phyloP scores from a whole-genome alignment of 2,797 vertebrate genomes.

The Sarcophilus harrisii region DNA sequence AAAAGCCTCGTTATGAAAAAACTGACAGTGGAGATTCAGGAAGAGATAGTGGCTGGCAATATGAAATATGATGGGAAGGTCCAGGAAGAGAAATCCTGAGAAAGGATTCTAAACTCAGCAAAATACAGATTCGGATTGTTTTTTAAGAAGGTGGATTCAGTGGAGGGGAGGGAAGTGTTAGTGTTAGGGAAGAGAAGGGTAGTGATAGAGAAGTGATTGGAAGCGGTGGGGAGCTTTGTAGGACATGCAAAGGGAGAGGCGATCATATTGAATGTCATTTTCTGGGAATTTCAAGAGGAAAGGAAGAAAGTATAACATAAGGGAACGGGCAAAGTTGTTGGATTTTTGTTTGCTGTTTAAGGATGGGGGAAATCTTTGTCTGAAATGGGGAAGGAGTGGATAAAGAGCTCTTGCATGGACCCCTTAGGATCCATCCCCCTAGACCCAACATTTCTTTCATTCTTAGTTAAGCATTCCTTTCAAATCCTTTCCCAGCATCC shows the following conservation, averaged over 20 bases:
- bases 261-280: neutral
- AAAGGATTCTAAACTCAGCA: too few species aligned
- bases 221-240: neutral
- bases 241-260: neutral
- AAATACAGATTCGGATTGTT: neutral
- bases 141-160: neutral
- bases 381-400: too few species aligned
- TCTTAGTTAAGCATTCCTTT: neutral
- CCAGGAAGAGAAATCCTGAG: too few species aligned
- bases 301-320: neutral
- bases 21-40: neutral
- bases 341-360: too few species aligned
- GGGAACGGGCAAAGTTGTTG: neutral
- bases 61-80: neutral
- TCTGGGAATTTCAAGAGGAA: neutral
- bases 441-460: neutral
- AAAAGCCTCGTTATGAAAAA: neutral
- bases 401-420: neutral
- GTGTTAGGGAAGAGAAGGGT: too few species aligned
- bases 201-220: neutral
- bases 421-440: neutral
- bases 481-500: neutral
- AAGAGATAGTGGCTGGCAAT: neutral
- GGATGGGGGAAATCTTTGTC: too few species aligned
- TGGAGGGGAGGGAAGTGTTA: too few species aligned